Evolutionary conservation across 92 coral and sea anemone species (phyloP), one percentile per base, ranked within the genome.

Genomic region (Porites rus): DNA sequence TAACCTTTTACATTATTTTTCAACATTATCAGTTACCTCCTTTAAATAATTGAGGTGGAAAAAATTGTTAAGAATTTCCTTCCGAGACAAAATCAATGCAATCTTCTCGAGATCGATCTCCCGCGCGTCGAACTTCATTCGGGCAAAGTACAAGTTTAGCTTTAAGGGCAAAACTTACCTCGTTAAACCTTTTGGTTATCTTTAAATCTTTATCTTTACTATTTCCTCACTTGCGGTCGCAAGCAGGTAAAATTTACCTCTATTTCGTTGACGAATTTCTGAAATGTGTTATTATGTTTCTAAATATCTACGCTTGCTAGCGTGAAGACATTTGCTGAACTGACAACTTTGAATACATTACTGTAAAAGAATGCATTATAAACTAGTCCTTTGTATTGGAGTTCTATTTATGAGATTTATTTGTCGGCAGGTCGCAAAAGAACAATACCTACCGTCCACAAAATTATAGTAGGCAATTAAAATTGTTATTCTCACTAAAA

Each of bases 401-500:
- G 20, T 51, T 9, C 54, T 14, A 56, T 54, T 52, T 69, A 22
- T 80, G 76, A 80, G 76, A 8, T 65, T 19, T 22, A 21, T 79
- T 74, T 64, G 64, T 24, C 50, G 16, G n/a, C 14, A 53, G 46
- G 69, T 80, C 38, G 66, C 51, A 19, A n/a, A n/a, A 31, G 28
- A 25, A 80, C 85, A 80, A 80, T 69, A 17, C 53, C 69, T 80
- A 75, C 85, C 76, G 67, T 76, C 85, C 76, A 68, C 6, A 18
- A 11, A 53, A 66, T 19, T 58, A 17, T 69, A 81, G 56, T 54
- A 81, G 69, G 65, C 28, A 7, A 24, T 59, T 38, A 67, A 28
- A 54, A 24, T 8, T 63, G 20, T 53, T 22, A 52, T 8, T 14
- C 52, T 52, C 43, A 13, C 65, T 19, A 20, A 81, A 70, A 59